Percentiles rank a stretch among this genome's conserved stretches.
These are phyloP conservation scores for Camponotus floridanus DNA, from an alignment of 1,140 invertebrate genomes.

Conservation along the genomic window DNA sequence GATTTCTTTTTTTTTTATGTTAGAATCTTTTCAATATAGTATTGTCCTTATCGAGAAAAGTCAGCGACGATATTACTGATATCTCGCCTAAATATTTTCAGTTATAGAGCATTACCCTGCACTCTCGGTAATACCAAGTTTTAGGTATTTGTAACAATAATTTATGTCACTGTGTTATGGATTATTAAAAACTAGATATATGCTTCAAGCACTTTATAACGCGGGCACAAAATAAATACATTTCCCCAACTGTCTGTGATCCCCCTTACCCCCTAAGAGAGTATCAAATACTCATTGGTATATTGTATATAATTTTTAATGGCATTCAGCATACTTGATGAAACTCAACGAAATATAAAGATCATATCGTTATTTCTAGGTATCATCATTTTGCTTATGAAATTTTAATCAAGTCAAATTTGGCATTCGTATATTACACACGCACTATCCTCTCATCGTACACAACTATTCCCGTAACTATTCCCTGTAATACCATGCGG, in stretches of 20 bases:
- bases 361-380: conserved; percentile 24
- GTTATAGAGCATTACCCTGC: conserved; percentile 46
- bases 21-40: conserved; percentile 45
- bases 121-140: conserved; percentile 31
- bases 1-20: conserved; percentile 22
- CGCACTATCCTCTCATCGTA: background rate
- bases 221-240: conserved; percentile 56
- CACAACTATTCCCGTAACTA: conserved; percentile 15
- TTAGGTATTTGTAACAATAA: conserved; percentile 57
- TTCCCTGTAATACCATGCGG: conserved; percentile 40
- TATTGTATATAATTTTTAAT: conserved; percentile 37
- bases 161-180: conserved; percentile 39
- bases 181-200: conserved; percentile 47
- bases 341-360: conserved; percentile 25
- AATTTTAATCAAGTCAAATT: conserved; percentile 47
- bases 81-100: conserved; percentile 50
- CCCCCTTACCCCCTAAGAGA: conserved; percentile 42
- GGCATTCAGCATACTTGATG: conserved; percentile 35
- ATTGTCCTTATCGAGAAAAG: conserved; percentile 54
- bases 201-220: conserved; percentile 53
- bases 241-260: conserved; percentile 40
- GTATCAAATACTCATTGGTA: conserved; percentile 53
- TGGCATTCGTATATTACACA: background rate
- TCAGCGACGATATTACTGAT: background rate
- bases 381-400: conserved; percentile 15